Base-by-base conservation (phyloP, 2,113 vertebrate species). In the Cathartes aura region DNA sequence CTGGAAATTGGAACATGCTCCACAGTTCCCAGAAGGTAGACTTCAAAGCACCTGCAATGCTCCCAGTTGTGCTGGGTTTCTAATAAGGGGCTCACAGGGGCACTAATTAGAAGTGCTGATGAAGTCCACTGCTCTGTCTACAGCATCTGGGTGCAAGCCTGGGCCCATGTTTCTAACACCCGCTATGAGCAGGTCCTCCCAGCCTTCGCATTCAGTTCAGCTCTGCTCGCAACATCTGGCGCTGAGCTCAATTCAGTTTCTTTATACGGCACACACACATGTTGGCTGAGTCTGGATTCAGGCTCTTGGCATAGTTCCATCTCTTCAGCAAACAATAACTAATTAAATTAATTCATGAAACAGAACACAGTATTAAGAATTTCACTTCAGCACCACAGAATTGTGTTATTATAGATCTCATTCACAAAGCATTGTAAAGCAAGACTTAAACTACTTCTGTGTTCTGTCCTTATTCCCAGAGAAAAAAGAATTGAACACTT, bases 281-380 rank as follows among this genome's bases (percentile, higher is more conserved):
- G 15, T 17, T 50, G 22, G 30, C 12, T 64, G 85, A 63, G 64
- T 43, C 53, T 82, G 45, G 48, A 76, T 83, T 83, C 42, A 18
- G 32, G 8, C 23, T 92, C 56, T 53, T 59, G 81, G 81, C 72
- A 36, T 11, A 59, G 36, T 66, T 87, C 47, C 90, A 83, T 36
- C 52, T 76, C 76, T 93, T 62, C 48, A 74, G 38, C 82, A 93
- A 89, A 91, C 52, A 93, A 38, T 58, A 86, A 78, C 34, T 82
- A 89, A 95, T 76, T 60, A 80, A 91, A 91, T 94, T 50, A 87
- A 84, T 84, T 84, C 26, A 94, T 72, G 29, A 95, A 94, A 95
- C 43, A 75, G 71, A 83, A 91, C 76, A 83, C 43, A 48, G 47
- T 58, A 89, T 84, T 76, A 72, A 80, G 76, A 63, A 80, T 84